Conservation (phyloP, 2,888 invertebrate species). For the Eupithecia dodoneata region DNA sequence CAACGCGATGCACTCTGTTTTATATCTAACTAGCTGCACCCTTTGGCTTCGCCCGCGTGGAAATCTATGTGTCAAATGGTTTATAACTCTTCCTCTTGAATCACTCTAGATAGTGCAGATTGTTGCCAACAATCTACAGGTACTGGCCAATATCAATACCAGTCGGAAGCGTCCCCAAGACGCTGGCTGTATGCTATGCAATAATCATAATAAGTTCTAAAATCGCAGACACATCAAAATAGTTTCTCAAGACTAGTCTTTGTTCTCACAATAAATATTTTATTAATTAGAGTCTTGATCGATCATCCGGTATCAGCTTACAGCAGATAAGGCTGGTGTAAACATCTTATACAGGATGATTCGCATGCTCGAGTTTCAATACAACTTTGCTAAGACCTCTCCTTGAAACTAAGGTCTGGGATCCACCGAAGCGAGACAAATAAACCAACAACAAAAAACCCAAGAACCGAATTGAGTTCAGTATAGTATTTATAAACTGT, state of each 20-base stretch:
- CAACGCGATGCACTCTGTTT: too few species aligned
- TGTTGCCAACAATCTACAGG: too few species aligned
- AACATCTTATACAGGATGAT: slow-evolving; percentile 31
- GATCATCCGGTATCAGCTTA: slow-evolving; percentile 53
- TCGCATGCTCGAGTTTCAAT: slow-evolving; percentile 6
- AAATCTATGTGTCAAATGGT: too few species aligned
- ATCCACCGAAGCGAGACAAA: background rate
- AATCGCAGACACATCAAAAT: slow-evolving; percentile 4
- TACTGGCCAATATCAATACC: too few species aligned
- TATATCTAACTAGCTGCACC: too few species aligned
- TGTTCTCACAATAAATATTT: slow-evolving; percentile 28
- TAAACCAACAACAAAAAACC: background rate
- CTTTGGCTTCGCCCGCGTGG: too few species aligned
- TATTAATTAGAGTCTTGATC: slow-evolving; percentile 44
- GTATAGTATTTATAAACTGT: too few species aligned
- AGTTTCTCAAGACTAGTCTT: slow-evolving; percentile 1
- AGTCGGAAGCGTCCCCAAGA: too few species aligned
- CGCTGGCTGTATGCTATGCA: too few species aligned
- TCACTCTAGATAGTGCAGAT: too few species aligned
- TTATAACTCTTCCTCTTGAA: too few species aligned
- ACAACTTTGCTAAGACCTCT: background rate
- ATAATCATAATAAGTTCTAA: background rate
- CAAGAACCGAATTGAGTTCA: background rate
- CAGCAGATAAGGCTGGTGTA: slow-evolving; percentile 48
- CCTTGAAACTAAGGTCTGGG: background rate